Percentiles rank a stretch among this genome's conserved stretches.
Evolutionary conservation across 2,888 invertebrate genomes (phyloP).

Genomic region (Syrphus vitripennis): DNA sequence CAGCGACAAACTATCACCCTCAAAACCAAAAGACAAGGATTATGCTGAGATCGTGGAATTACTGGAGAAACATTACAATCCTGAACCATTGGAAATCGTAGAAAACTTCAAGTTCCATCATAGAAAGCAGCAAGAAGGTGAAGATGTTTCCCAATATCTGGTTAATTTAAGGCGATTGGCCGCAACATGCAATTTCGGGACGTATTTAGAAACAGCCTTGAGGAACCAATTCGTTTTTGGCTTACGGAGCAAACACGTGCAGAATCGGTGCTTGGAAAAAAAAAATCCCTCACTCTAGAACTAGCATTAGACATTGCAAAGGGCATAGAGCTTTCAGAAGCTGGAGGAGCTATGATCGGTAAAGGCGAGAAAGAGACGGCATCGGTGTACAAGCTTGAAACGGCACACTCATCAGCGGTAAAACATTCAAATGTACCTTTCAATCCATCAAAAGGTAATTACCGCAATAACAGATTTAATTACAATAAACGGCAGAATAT

Average conservation of each 20-base stretch:
- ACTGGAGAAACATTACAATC: background rate
- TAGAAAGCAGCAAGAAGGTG: slow-evolving; percentile 71
- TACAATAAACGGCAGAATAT: background rate
- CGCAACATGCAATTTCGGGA: slow-evolving; percentile 71
- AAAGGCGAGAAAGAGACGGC: background rate
- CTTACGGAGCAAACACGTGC: slow-evolving; percentile 50
- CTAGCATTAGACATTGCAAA: slow-evolving; percentile 67
- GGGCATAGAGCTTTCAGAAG: background rate
- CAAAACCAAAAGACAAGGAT: background rate
- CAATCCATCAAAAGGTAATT: background rate
- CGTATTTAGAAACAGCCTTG: slow-evolving; percentile 71
- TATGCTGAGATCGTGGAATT: background rate
- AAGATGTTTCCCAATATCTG: slow-evolving; percentile 67
- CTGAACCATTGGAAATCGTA: slow-evolving; percentile 71
- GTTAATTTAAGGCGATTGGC: slow-evolving; percentile 67
- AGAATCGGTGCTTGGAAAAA: slow-evolving; percentile 73
- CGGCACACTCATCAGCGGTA: background rate
- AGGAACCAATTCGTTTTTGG: slow-evolving; percentile 73
- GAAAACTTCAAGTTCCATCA: slow-evolving; percentile 72
- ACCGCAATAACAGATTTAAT: background rate
- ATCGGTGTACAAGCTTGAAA: background rate
- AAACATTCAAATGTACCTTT: background rate
- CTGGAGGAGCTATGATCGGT: background rate
- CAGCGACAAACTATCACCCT: background rate
- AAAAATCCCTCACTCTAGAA: slow-evolving; percentile 67